A percentile compares a stretch with the other conserved stretches of the same genome.
Conservation (phyloP, 2,888 invertebrate genomes). For the Siphonodentalium dalli region DNA sequence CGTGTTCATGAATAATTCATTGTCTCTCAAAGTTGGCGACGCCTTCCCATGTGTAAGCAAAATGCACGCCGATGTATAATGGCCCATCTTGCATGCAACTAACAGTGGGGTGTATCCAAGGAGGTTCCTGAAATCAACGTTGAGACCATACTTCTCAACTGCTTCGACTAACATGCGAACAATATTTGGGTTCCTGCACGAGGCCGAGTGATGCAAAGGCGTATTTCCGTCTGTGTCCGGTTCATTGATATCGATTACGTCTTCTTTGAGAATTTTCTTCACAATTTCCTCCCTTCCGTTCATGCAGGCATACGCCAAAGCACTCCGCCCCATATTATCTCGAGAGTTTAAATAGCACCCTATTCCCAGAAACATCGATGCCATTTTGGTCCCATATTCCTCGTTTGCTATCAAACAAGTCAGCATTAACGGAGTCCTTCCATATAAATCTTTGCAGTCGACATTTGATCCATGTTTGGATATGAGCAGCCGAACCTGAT, state of each 20-base stretch:
- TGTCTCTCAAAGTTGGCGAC: conserved; percentile 53
- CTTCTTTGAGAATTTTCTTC: conserved; percentile 46
- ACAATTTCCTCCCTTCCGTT: conserved; percentile 52
- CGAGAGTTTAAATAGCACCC: conserved; percentile 48
- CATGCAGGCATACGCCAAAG: conserved; percentile 58
- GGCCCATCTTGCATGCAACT: conserved; percentile 55
- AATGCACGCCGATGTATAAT: conserved; percentile 54
- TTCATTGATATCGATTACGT: conserved; percentile 51
- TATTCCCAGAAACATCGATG: conserved; percentile 47
- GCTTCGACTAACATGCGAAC: conserved; percentile 40
- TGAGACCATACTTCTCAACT: conserved; percentile 49
- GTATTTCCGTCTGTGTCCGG: conserved; percentile 62
- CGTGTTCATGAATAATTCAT: conserved; percentile 54
- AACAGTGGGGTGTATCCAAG: conserved; percentile 59
- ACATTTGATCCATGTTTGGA: conserved; percentile 52
- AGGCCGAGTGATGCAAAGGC: conserved; percentile 54
- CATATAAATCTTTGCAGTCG: conserved; percentile 57
- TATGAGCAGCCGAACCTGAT: conserved; percentile 60
- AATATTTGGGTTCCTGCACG: conserved; percentile 53
- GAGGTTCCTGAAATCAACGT: conserved; percentile 53
- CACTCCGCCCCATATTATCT: conserved; percentile 58
- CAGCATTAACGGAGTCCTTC: conserved; percentile 61
- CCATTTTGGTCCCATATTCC: conserved; percentile 53
- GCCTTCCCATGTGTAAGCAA: conserved; percentile 49
- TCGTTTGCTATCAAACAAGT: conserved; percentile 55